Base-by-base conservation (phyloP, 2,888 invertebrate genomes). In the Polietes domitor region DNA sequence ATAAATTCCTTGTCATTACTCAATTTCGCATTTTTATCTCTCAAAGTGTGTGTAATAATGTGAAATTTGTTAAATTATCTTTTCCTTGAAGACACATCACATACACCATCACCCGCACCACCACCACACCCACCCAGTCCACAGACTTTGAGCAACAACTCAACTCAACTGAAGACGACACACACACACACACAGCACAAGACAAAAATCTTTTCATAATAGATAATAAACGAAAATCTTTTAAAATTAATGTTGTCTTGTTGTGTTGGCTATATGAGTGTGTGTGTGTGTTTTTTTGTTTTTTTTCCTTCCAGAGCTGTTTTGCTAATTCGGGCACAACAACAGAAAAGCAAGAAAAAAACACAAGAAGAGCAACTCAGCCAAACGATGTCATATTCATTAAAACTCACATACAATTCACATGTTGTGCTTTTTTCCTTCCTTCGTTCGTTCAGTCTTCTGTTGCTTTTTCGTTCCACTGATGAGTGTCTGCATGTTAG, bases 361-460 rank as follows among this genome's bases (percentile, higher is more conserved):
- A 24, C 21, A 3, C 24, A 19, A 55, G 53, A 17, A n/a, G 1
- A 55, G 21, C 53, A 55, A 55, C 21, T 17, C 10, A 32, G 9
- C 17, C 24, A 61, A 61, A 61, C 61, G 61, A 61, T 61, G 61
- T 61, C 63, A 63, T 63, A 32, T 63, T 63, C 63, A 63, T 63
- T 63, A 63, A 37, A 63, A n/a, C 32, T 5, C 28, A 63, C 17
- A 63, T 17, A 37, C 17, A 63, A 12, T 63, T 32, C 37, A 58
- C 58, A 26, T 4, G 3, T 47, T 47, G 7, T 47, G n/a, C 12
- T 47, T 47, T 47, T 47, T n/a, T 47, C n/a, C 3, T 47, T 47
- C 2, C 3, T 12, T 19, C 2, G 2, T 53, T 24, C 26, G 2
- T 21, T 58, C 26, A 12, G 9, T 53, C 19, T 53, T 53, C 19